phyloP scores from a whole-genome alignment of 2,888 invertebrate species.

The Cephus rjabovi region DNA sequence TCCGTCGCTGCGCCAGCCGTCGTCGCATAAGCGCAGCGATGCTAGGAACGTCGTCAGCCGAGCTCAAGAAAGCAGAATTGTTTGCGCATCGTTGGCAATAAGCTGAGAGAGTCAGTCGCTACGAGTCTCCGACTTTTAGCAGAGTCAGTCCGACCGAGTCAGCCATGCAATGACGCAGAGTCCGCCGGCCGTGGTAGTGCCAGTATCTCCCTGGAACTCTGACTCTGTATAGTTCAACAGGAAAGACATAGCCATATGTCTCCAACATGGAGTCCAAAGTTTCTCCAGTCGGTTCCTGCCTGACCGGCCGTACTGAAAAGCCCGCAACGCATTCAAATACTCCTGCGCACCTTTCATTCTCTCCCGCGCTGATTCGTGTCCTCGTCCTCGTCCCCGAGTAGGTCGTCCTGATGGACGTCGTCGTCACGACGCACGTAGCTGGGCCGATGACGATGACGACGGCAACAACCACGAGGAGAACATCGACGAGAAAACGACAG shows the following conservation, averaged over 20 bases:
- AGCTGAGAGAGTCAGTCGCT: slow-evolving; percentile 6
- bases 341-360: not conserved
- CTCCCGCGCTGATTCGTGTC: not conserved
- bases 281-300: slow-evolving; percentile 25
- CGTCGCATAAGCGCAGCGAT: not conserved
- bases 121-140: slow-evolving; percentile 15
- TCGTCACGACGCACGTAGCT: not conserved
- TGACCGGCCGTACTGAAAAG: slow-evolving; percentile 33
- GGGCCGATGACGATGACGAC: not conserved
- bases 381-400: not conserved
- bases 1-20: not conserved
- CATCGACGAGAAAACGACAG: not conserved
- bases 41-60: not conserved
- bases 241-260: not conserved
- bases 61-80: slow-evolving; percentile 21
- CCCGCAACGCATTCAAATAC: not conserved
- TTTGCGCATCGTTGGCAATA: slow-evolving; percentile 18
- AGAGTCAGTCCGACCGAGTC: slow-evolving; percentile 26
- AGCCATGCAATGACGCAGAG: slow-evolving; percentile 33
- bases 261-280: not conserved
- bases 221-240: not conserved
- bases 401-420: not conserved
- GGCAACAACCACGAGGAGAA: not conserved
- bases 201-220: slow-evolving; percentile 15
- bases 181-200: slow-evolving; percentile 17